These are phyloP conservation scores for Chionoecetes opilio DNA, from an alignment of 1,140 invertebrate genomes.

Conservation along the genomic window DNA sequence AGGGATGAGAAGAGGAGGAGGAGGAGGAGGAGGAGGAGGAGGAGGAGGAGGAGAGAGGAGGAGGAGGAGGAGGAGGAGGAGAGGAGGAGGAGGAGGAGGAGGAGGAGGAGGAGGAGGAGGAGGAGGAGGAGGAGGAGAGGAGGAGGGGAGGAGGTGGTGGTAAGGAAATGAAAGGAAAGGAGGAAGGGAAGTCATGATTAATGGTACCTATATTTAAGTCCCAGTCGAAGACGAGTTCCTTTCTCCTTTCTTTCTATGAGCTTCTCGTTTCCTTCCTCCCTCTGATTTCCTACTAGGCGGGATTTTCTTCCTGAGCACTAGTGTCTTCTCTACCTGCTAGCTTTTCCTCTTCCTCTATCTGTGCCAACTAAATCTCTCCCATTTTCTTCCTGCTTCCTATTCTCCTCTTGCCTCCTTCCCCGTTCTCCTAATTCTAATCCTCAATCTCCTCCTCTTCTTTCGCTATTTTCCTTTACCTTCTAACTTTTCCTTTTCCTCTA, in stretches of 20 bases:
- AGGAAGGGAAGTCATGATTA: slow-evolving; percentile 18
- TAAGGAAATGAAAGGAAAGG: not conserved
- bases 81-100: not conserved
- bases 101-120: not conserved
- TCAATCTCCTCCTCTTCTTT: slow-evolving; percentile 25
- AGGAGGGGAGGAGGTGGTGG: not conserved
- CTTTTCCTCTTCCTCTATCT: slow-evolving; percentile 8
- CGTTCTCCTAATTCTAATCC: slow-evolving; percentile 17
- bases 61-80: not conserved
- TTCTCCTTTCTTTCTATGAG: not conserved
- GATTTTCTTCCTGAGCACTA: not conserved
- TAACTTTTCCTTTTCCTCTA: not conserved
- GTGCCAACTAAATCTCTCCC: not conserved
- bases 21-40: too few relatives aligned
- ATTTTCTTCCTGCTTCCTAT: not conserved
- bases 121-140: not conserved
- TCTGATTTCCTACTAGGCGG: not conserved
- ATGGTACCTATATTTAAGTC: slow-evolving; percentile 40
- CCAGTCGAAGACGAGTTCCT: not conserved
- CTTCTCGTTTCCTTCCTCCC: not conserved
- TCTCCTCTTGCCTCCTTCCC: not conserved
- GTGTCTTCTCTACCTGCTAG: slow-evolving; percentile 27
- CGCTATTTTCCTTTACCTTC: not conserved
- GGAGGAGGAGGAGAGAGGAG: too few relatives aligned
- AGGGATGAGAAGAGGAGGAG: not conserved